phyloP scores from a whole-genome alignment of 2,113 vertebrate genomes.

The Larimichthys crocea region DNA sequence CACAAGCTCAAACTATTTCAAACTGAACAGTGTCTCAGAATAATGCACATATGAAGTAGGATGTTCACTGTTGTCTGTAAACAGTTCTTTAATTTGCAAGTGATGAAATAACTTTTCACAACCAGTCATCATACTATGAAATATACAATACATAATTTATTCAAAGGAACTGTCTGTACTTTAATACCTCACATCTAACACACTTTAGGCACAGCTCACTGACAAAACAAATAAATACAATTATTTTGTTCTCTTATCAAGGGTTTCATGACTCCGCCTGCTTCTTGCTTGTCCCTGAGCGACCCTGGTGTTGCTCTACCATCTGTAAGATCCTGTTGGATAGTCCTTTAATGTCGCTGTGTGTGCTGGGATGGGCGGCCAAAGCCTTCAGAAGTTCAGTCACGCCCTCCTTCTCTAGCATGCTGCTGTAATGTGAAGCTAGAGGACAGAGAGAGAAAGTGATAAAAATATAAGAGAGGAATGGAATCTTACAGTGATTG shows the following conservation, averaged over 20 bases:
- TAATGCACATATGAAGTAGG: background rate
- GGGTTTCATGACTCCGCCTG: conserved; percentile 17
- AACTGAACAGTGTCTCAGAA: background rate
- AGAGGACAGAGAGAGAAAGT: conserved; percentile 28
- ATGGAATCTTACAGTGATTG: background rate
- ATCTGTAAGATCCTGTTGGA: conserved; percentile 87
- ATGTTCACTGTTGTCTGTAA: background rate
- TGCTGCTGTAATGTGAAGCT: conserved; percentile 91
- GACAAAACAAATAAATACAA: background rate
- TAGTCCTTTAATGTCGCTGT: conserved; percentile 87
- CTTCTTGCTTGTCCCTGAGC: conserved; percentile 43
- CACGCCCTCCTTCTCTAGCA: conserved; percentile 91
- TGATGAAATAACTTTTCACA: background rate
- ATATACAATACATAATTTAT: conserved; percentile 7
- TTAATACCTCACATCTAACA: background rate
- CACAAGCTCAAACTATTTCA: background rate
- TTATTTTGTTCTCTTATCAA: background rate
- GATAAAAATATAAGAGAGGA: conserved; percentile 5
- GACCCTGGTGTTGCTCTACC: conserved; percentile 85
- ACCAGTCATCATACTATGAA: background rate
- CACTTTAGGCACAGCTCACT: conserved; percentile 10
- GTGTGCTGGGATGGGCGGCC: conserved; percentile 87
- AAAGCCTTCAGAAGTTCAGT: conserved; percentile 88
- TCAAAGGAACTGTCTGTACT: background rate
- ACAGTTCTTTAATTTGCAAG: background rate